Evolutionary conservation across 2,797 vertebrate species (phyloP), one percentile per base, ranked within the genome.

Genomic region (Malurus leucopterus): DNA sequence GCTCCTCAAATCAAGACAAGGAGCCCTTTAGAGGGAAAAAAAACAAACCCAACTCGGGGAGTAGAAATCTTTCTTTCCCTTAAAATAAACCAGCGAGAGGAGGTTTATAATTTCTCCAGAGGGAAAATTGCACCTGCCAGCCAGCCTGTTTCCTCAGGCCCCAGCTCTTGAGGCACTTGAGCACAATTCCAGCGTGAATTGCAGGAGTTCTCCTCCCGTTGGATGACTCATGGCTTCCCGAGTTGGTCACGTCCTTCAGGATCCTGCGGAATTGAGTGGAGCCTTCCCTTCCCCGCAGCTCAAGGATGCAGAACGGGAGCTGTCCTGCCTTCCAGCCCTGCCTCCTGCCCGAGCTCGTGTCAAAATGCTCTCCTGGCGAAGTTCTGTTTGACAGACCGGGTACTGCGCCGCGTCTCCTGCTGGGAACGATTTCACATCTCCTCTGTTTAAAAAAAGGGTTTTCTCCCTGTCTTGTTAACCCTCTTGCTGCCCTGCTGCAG

Each of bases 181-280:
- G 49, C 76, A 63, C n/a, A 85, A 82, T 79, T 73, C 89, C 41
- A 82, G 51, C 36, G 49, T 43, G 76, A 89, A 89, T 92, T 82
- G 58, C 51, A 71, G 3, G 44, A 85, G 49, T 81, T 89, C 40
- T 93, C 13, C 86, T 71, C 84, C 7, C 0, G 4, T 23, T 0
- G 3, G 51, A 85, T 94, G 93, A 94, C 79, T 95, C 85, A 85
- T 3, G 40, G 59, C 15, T 90, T 85, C 77, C 57, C 9, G 44
- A 92, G 91, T 69, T 84, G 82, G 89, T 90, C 89, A 36, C 2
- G 13, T 94, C 76, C 87, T 92, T 87, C 79, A 73, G 72, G 75
- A 64, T 77, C 58, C 76, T 30, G 47, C 5, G 19, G 40, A 63
- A 82, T 21, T 76, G 80, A 91, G 65, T 5, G 77, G 68, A 88